These are phyloP conservation scores for Pelochelys cantorii DNA, from an alignment of 2,797 vertebrate species.

Conservation along the genomic window DNA sequence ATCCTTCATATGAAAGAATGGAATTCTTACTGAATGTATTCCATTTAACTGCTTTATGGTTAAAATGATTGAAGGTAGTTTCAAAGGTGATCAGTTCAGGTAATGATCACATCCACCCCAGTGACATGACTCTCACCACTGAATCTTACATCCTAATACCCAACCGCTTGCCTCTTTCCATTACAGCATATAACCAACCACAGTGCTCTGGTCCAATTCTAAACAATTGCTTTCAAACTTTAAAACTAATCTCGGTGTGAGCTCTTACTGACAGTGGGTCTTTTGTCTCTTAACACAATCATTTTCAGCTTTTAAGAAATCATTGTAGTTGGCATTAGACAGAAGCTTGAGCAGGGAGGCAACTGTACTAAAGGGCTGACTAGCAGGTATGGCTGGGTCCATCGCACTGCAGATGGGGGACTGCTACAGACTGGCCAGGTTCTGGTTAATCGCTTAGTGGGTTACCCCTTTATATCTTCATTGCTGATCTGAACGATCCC, in stretches of 20 bases:
- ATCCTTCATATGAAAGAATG: neutral
- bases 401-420: too few species aligned
- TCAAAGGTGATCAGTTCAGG: neutral
- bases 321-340: constrained; percentile 9
- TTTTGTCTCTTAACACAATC: constrained; percentile 34
- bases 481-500: neutral
- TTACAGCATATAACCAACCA: rapidly evolving
- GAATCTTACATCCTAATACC: neutral
- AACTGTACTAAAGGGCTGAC: constrained; percentile 34
- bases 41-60: neutral
- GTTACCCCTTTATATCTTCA: too few species aligned
- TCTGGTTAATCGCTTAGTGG: too few species aligned
- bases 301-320: too few species aligned
- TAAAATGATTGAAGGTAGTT: neutral
- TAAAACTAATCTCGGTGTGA: neutral
- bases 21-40: neutral
- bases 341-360: neutral
- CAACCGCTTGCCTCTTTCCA: neutral
- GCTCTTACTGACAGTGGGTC: neutral
- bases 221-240: neutral
- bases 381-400: neutral
- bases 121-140: neutral
- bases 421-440: too few species aligned
- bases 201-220: neutral
- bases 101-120: neutral